Conservation (phyloP, 1,140 invertebrate genomes). For the Orussus abietinus region DNA sequence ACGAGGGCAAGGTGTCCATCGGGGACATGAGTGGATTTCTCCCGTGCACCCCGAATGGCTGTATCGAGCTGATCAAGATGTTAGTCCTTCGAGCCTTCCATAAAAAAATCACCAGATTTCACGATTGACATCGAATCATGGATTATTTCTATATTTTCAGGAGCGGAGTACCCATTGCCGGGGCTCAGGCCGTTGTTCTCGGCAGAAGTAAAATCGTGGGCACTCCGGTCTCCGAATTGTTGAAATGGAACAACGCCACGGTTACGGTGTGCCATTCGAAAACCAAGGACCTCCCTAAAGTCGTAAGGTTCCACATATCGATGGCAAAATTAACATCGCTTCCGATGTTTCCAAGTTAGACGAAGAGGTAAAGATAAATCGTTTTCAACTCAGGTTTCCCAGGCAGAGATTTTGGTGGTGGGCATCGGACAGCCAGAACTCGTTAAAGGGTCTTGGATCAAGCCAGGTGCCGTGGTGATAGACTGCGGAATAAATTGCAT, state of each 20-base stretch:
- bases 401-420: conserved; percentile 95
- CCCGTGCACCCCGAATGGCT: conserved; percentile 91
- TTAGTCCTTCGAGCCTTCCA: too few species aligned
- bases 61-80: conserved; percentile 88
- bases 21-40: conserved; percentile 84
- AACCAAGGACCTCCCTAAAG: conserved; percentile 77
- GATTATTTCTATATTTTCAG: conserved; percentile 41
- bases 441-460: conserved; percentile 95
- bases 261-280: conserved; percentile 96
- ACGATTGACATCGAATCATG: too few species aligned
- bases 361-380: too few species aligned
- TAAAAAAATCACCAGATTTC: too few species aligned
- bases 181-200: conserved; percentile 87
- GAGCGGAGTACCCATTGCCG: conserved; percentile 74
- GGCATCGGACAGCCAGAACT: conserved; percentile 89
- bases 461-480: conserved; percentile 97
- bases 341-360: too few species aligned
- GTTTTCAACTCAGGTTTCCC: conserved; percentile 39
- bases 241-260: conserved; percentile 96
- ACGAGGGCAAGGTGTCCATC: conserved; percentile 83
- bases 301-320: too few species aligned
- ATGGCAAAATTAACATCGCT: too few species aligned
- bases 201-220: conserved; percentile 98
- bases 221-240: conserved; percentile 86
- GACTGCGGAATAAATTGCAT: conserved; percentile 98